A percentile compares a stretch with the other conserved stretches of the same genome.
These are phyloP conservation scores for Drosophila pseudoananassae DNA, from an alignment of 1,140 invertebrate species.

Conservation along the genomic window DNA sequence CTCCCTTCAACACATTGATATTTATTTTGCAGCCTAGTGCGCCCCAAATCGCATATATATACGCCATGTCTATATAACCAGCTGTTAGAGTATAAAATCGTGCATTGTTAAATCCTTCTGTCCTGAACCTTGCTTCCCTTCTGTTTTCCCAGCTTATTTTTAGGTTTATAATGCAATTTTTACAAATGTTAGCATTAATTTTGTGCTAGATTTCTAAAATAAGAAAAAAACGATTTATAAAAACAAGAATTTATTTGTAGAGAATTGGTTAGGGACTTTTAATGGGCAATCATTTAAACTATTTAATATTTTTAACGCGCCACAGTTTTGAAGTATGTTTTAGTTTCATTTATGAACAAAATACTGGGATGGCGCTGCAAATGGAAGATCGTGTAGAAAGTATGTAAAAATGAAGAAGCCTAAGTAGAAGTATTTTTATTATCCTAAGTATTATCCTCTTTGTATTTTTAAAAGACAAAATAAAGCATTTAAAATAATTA, in stretches of 20 bases:
- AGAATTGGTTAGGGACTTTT: not conserved
- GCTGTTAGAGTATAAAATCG: conserved; percentile 31
- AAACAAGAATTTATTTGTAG: not conserved
- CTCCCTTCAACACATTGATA: conserved; percentile 55
- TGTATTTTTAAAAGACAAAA: not conserved
- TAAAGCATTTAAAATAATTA: not conserved
- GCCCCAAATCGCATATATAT: conserved; percentile 13
- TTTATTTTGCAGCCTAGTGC: conserved; percentile 38
- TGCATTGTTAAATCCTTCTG: conserved; percentile 44
- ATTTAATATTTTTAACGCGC: not conserved
- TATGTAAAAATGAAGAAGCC: not conserved
- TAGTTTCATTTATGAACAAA: not conserved
- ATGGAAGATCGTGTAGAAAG: not conserved
- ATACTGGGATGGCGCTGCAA: conserved; percentile 5
- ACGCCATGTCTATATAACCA: conserved; percentile 23
- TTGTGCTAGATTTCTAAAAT: conserved; percentile 34
- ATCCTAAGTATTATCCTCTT: too few relatives aligned
- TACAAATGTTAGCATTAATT: conserved; percentile 46
- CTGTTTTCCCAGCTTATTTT: conserved; percentile 18
- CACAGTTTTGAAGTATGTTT: not conserved
- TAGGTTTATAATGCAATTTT: conserved; percentile 45
- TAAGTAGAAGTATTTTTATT: not conserved
- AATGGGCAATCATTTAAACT: not conserved
- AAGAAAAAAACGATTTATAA: conserved; percentile 26
- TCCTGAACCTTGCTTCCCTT: conserved; percentile 14